A percentile compares a stretch with the other conserved stretches of the same genome.
Evolutionary conservation across 2,113 vertebrate genomes (phyloP).

Genomic region (Dryoscopus gambensis): DNA sequence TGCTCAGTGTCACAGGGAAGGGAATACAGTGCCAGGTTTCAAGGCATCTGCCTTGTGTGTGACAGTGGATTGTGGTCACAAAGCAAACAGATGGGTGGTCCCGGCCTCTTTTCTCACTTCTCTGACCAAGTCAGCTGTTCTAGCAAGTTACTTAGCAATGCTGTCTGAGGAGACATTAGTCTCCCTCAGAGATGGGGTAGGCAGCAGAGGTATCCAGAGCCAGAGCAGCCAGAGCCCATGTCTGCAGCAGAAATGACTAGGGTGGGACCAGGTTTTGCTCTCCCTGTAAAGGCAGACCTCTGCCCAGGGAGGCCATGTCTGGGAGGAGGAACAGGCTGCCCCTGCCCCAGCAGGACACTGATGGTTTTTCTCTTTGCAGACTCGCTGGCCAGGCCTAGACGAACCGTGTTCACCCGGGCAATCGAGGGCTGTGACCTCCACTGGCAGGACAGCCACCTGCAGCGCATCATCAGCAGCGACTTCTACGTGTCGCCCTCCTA

Average conservation of each 20-base stretch:
- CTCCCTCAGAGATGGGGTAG: not conserved
- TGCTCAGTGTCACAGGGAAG: not conserved
- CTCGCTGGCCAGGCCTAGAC: constrained; percentile 86
- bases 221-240: no score
- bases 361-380: constrained; percentile 70
- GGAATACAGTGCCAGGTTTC: not conserved
- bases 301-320: not conserved
- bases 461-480: constrained; percentile 97
- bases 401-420: constrained; percentile 93
- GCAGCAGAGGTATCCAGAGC: not conserved
- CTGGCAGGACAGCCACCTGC: constrained; percentile 98
- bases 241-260: not conserved
- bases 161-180: not conserved
- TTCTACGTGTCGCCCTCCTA: constrained; percentile 89
- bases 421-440: constrained; percentile 95
- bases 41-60: accelerated
- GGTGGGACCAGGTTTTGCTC: not conserved
- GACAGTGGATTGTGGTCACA: not conserved
- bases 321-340: not conserved
- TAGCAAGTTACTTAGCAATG: not conserved
- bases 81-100: not conserved
- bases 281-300: not conserved
- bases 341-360: not conserved
- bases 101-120: not conserved
- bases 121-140: not conserved